A percentile compares a stretch with the other conserved stretches of the same genome.
Evolutionary conservation across 2,888 invertebrate genomes (phyloP).

Genomic region (Andrena haemorrhoa): DNA sequence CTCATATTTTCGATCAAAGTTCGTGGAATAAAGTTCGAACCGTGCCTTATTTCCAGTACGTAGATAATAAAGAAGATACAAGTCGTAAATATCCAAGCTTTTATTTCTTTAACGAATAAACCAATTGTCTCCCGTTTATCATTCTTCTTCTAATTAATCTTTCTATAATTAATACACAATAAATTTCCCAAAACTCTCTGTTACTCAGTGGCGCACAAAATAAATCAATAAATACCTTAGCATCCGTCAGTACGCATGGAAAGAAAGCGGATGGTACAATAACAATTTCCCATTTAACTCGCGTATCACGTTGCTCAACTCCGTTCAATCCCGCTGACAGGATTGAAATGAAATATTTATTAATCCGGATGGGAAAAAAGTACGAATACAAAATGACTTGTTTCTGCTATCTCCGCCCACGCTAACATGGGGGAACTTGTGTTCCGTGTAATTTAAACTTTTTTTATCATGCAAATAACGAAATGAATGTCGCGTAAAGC

Average conservation of each 20-base stretch:
- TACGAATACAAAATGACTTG: neutral
- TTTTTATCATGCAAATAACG: conserved; percentile 55
- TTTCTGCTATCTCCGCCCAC: neutral
- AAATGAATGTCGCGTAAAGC: conserved; percentile 39
- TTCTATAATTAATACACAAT: too few relatives aligned
- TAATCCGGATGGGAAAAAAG: neutral
- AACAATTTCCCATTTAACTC: neutral
- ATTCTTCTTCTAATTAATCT: too few relatives aligned
- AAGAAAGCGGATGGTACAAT: too few relatives aligned
- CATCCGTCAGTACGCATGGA: too few relatives aligned
- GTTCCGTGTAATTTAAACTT: conserved; percentile 29
- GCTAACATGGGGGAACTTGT: neutral
- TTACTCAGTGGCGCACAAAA: too few relatives aligned
- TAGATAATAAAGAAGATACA: too few relatives aligned
- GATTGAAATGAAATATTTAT: neutral
- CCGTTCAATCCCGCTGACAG: neutral
- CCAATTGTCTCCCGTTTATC: too few relatives aligned
- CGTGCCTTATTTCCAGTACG: too few relatives aligned
- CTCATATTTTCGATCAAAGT: neutral
- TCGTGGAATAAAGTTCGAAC: neutral
- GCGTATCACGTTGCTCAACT: neutral
- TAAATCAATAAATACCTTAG: too few relatives aligned
- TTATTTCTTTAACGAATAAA: too few relatives aligned
- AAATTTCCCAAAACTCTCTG: too few relatives aligned
- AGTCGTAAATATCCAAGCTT: too few relatives aligned